Conservation (phyloP, 2,888 invertebrate genomes). For the Chloroclysta siterata region DNA sequence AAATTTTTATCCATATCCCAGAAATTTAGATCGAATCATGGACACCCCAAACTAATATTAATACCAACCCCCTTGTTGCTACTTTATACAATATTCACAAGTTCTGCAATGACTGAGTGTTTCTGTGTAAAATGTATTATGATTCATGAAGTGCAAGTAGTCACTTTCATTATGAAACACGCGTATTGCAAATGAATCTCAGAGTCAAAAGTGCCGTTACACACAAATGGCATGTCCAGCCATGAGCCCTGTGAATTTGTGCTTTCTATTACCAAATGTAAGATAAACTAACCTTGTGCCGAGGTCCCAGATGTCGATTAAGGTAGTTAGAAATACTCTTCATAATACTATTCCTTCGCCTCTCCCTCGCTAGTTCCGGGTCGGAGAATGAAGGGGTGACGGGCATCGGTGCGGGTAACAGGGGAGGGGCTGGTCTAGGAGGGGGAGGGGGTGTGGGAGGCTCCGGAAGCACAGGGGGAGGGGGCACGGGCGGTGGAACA, state of each 20-base stretch:
- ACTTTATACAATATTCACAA: constrained; percentile 57
- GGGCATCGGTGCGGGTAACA: constrained; percentile 55
- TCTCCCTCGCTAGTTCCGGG: constrained; percentile 84
- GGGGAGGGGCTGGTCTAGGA: constrained; percentile 60
- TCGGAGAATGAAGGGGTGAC: constrained; percentile 83
- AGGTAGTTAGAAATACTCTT: constrained; percentile 94
- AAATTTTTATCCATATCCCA: constrained; percentile 35
- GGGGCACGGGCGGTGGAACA: constrained; percentile 63
- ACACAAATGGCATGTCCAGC: constrained; percentile 15
- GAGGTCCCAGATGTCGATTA: constrained; percentile 88
- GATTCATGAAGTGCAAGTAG: constrained; percentile 24
- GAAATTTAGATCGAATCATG: constrained; percentile 31
- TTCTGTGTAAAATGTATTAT: constrained; percentile 27
- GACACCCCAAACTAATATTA: constrained; percentile 36
- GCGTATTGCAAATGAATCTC: constrained; percentile 14
- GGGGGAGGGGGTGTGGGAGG: constrained; percentile 52
- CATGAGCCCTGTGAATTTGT: constrained; percentile 22
- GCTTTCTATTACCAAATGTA: constrained; percentile 2
- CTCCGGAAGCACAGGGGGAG: constrained; percentile 53
- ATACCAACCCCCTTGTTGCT: constrained; percentile 17
- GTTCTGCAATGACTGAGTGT: constrained; percentile 32
- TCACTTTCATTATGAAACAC: constrained; percentile 10
- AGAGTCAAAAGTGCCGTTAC: constrained; percentile 23
- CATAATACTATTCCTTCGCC: constrained; percentile 92
- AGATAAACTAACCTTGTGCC: constrained; percentile 81